Conservation (phyloP, 2,888 invertebrate species). For the Agriopis aurantiaria region DNA sequence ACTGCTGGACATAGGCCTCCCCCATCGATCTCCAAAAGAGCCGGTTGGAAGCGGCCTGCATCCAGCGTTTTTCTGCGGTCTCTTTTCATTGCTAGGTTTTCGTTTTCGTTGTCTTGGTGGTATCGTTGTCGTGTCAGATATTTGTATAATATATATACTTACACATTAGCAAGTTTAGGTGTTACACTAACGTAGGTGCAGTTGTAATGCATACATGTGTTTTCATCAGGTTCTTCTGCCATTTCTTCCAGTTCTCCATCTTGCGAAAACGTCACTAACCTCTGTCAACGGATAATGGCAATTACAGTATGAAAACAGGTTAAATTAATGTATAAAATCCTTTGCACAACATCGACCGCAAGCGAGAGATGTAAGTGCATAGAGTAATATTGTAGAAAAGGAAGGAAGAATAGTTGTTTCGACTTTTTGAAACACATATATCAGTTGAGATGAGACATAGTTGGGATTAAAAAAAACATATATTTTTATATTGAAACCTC, state of each 20-base stretch:
- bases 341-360: slow-evolving; percentile 28
- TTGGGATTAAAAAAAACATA: no score
- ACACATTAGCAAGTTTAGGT: slow-evolving; percentile 74
- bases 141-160: slow-evolving; percentile 48
- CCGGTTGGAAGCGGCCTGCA: no score
- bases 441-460: no score
- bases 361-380: slow-evolving; percentile 30
- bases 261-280: slow-evolving; percentile 67
- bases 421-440: background rate
- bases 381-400: background rate
- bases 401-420: no score
- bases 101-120: no score
- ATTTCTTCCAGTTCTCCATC: slow-evolving; percentile 75
- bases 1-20: no score
- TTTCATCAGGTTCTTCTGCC: slow-evolving; percentile 68
- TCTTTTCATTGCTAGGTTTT: no score
- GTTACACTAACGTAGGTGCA: slow-evolving; percentile 80
- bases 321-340: background rate
- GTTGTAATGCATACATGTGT: slow-evolving; percentile 77
- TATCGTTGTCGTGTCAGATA: no score
- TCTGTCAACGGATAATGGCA: slow-evolving; percentile 52
- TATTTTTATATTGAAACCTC: no score
- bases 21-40: no score
- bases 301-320: background rate
- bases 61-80: no score